phyloP scores from a whole-genome alignment of 2,113 vertebrate species.

The Gorsachius goisagi region DNA sequence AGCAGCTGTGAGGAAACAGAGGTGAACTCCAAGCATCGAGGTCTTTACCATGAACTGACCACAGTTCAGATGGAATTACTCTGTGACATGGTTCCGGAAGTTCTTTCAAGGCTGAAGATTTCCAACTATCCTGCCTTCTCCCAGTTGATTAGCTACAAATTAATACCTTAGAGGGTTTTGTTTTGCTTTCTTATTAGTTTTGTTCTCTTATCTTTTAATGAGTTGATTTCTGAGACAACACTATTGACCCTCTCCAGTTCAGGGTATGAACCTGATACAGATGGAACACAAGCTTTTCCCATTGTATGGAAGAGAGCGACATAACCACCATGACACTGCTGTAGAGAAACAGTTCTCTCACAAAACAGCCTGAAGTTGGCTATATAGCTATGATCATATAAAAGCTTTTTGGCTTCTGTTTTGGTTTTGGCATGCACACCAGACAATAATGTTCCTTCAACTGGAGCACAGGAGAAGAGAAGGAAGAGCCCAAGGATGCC shows the following conservation, averaged over 20 bases:
- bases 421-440: neutral
- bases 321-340: neutral
- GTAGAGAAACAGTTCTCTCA: neutral
- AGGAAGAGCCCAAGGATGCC: neutral
- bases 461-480: neutral
- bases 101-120: neutral
- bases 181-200: neutral
- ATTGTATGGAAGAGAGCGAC: neutral
- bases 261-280: neutral
- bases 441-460: neutral
- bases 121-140: neutral
- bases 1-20: neutral
- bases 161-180: neutral
- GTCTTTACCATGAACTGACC: neutral
- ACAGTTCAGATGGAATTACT: neutral
- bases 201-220: neutral
- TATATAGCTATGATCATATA: neutral
- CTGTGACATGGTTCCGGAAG: neutral
- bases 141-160: neutral
- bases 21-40: rapidly evolving
- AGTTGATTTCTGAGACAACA: neutral
- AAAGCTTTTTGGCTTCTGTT: neutral
- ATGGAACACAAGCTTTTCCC: neutral
- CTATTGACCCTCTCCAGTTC: neutral
- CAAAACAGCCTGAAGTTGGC: neutral